phyloP scores from a whole-genome alignment of 92 coral and sea anemone genomes.

The Paragorgia papillata region DNA sequence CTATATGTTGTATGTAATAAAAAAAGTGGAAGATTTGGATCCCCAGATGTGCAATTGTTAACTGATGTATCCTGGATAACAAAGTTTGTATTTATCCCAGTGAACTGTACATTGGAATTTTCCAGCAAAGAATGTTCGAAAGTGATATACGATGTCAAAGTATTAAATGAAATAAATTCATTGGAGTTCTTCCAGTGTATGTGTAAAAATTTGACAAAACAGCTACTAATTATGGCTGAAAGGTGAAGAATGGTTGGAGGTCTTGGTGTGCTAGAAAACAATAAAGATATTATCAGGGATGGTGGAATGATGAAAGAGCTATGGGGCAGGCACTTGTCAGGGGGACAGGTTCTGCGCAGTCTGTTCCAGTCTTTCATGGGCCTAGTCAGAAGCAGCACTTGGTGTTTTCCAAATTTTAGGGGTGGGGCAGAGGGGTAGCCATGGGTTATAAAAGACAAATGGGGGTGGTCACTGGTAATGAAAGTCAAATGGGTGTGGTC shows the following conservation, averaged over 20 bases:
- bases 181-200: constrained; percentile 21
- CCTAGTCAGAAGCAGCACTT: too few relatives aligned
- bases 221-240: constrained; percentile 7
- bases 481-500: too few relatives aligned
- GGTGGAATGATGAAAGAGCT: too few relatives aligned
- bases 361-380: too few relatives aligned
- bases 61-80: not conserved
- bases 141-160: constrained; percentile 7
- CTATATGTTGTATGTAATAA: constrained; percentile 13
- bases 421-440: too few relatives aligned
- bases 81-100: constrained; percentile 24
- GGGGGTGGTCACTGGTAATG: too few relatives aligned
- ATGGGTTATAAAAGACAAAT: too few relatives aligned
- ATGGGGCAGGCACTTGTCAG: too few relatives aligned
- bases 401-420: too few relatives aligned
- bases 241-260: constrained; percentile 2
- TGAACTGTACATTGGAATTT: constrained; percentile 10
- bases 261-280: constrained; percentile 19
- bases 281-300: too few relatives aligned
- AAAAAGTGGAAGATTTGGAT: constrained; percentile 5
- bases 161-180: constrained; percentile 5
- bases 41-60: constrained; percentile 2
- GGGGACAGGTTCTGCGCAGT: too few relatives aligned
- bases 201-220: not conserved
- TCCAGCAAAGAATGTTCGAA: constrained; percentile 13